Conservation (phyloP, 2,888 invertebrate species). For the Diaperis boleti region DNA sequence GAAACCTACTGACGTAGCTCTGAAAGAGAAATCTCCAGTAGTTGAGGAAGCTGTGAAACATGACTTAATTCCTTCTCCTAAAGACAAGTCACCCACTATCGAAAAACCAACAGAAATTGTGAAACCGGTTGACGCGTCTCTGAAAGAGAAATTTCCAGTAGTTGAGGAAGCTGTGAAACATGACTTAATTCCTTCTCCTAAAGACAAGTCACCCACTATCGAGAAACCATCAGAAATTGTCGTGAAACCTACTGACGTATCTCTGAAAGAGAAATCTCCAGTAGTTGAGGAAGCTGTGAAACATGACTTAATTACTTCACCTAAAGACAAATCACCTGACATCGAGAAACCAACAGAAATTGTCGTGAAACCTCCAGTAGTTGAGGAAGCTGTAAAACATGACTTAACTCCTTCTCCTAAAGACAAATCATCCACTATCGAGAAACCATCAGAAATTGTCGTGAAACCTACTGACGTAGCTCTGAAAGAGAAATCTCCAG, state of each 20-base stretch:
- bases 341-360: neutral
- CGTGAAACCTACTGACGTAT: conserved; percentile 25
- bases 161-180: neutral
- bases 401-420: conserved; percentile 4
- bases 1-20: neutral
- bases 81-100: conserved; percentile 4
- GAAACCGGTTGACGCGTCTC: conserved; percentile 12
- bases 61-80: neutral
- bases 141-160: neutral
- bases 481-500: too few species aligned
- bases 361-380: neutral
- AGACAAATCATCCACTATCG: conserved; percentile 15
- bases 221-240: conserved; percentile 6
- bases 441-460: conserved; percentile 4
- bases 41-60: neutral
- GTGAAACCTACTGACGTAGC: too few species aligned
- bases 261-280: neutral
- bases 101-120: conserved; percentile 18
- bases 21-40: neutral
- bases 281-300: neutral
- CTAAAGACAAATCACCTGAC: conserved; percentile 10
- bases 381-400: neutral
- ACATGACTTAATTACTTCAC: conserved; percentile 1
- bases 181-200: neutral
- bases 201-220: conserved; percentile 2